Conservation (phyloP, 1,140 invertebrate genomes). For the Tribolium castaneum region DNA sequence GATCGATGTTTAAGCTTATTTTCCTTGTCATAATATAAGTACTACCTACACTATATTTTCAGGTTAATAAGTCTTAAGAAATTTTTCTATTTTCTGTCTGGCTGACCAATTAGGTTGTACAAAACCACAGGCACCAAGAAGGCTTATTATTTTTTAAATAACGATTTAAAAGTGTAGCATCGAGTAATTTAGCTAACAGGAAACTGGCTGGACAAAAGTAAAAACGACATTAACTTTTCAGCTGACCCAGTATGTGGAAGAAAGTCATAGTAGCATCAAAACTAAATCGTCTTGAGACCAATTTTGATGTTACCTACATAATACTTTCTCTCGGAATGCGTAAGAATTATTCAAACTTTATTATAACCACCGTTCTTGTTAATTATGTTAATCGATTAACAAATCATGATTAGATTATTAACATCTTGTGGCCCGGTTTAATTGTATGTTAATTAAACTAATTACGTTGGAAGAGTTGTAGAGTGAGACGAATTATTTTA, state of each 20-base stretch:
- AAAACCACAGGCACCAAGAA: neutral
- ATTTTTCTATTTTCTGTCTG: neutral
- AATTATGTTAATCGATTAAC: neutral
- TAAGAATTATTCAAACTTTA: neutral
- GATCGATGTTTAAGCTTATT: neutral
- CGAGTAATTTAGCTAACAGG: neutral
- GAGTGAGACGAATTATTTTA: neutral
- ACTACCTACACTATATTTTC: neutral
- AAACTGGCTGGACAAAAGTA: neutral
- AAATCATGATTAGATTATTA: neutral
- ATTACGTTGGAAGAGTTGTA: neutral
- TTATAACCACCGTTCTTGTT: neutral
- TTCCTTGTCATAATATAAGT: neutral
- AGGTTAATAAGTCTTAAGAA: neutral
- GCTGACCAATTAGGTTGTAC: neutral
- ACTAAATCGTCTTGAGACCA: neutral
- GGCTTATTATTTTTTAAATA: neutral
- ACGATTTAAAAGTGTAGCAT: neutral
- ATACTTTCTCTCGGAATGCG: neutral
- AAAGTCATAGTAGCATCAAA: neutral
- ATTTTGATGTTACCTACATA: neutral
- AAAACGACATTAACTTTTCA: neutral
- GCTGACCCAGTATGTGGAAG: neutral
- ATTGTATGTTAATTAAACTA: neutral
- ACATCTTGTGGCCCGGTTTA: neutral